Evolutionary conservation across 2,888 invertebrate species (phyloP).

Genomic region (Cecidostiba fungosa): DNA sequence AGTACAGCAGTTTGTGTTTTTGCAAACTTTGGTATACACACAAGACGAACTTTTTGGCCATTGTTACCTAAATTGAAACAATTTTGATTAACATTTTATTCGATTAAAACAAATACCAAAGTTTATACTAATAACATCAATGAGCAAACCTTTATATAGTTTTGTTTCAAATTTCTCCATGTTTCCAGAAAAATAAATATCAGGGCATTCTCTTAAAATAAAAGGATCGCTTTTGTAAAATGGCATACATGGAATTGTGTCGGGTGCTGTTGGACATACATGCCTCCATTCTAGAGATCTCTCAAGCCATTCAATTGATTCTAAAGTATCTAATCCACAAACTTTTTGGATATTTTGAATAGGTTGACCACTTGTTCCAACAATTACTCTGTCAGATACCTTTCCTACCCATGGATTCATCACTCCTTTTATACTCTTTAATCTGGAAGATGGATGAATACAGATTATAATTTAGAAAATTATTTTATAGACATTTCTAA

Average conservation of each 20-base stretch:
- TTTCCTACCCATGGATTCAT: conserved; percentile 88
- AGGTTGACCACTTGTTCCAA: conserved; percentile 90
- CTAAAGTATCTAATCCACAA: conserved; percentile 83
- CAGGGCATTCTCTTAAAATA: conserved; percentile 91
- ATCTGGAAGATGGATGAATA: conserved; percentile 79
- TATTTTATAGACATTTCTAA: background rate
- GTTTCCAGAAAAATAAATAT: conserved; percentile 94
- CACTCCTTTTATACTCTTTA: conserved; percentile 88
- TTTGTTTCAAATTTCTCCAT: conserved; percentile 87
- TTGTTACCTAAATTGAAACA: conserved; percentile 82
- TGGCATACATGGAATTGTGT: conserved; percentile 94
- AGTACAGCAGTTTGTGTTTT: conserved; percentile 87
- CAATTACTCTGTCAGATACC: conserved; percentile 72
- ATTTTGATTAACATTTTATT: conserved; percentile 15
- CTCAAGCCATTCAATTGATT: conserved; percentile 88
- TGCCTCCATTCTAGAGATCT: conserved; percentile 93
- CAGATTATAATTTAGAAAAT: background rate
- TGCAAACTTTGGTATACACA: conserved; percentile 92
- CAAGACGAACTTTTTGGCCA: conserved; percentile 86
- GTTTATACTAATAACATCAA: conserved; percentile 32
- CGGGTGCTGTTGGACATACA: conserved; percentile 96
- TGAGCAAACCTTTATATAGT: conserved; percentile 83
- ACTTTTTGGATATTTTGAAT: conserved; percentile 89
- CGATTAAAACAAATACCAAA: background rate
- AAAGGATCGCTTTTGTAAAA: conserved; percentile 92